Conservation (phyloP, 2,113 vertebrate genomes). For the Heteronetta atricapilla region DNA sequence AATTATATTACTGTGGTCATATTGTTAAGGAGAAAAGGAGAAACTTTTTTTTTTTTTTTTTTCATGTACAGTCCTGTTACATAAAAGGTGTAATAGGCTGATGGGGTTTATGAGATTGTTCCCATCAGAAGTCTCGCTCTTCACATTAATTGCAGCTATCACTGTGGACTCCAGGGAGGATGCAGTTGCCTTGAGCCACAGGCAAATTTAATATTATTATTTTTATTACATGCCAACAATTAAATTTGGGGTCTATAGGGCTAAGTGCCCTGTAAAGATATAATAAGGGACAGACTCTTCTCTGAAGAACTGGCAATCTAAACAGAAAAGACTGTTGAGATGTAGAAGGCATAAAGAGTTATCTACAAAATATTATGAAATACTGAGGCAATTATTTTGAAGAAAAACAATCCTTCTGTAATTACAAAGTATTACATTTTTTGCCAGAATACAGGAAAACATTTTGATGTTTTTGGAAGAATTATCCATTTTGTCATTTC, state of each 20-base stretch:
- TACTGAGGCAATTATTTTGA: background rate
- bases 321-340: background rate
- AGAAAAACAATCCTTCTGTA: background rate
- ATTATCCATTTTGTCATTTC: background rate
- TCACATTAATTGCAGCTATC: background rate
- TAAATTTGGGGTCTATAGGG: background rate
- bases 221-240: background rate
- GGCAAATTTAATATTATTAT: background rate
- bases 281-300: background rate
- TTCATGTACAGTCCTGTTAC: background rate
- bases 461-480: background rate
- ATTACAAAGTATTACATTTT: background rate
- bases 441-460: background rate
- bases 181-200: background rate
- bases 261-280: background rate
- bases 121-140: background rate
- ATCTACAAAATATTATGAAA: background rate
- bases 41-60: background rate
- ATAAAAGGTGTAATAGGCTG: background rate
- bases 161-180: background rate
- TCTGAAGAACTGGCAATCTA: background rate
- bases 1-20: background rate
- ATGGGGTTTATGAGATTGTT: background rate
- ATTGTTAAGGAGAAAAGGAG: background rate
- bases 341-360: background rate